Conservation (phyloP, 2,797 vertebrate species). For the Paguma larvata region DNA sequence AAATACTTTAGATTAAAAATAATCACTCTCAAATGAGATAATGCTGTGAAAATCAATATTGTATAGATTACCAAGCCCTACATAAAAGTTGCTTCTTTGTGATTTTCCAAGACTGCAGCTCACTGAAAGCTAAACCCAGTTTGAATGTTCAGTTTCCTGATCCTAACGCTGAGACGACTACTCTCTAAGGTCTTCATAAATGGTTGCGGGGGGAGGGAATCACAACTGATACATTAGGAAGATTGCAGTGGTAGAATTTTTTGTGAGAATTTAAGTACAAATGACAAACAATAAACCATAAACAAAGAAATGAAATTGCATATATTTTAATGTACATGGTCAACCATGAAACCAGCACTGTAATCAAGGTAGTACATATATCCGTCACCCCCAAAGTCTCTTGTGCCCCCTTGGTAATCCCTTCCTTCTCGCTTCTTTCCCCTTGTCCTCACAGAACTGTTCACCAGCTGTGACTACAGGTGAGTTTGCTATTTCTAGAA, state of each 20-base stretch:
- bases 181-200: not conserved
- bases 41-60: not conserved
- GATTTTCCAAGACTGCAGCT: not conserved
- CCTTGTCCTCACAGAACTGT: not conserved
- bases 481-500: not conserved
- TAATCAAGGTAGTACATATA: not conserved
- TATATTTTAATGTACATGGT: not conserved
- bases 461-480: not conserved
- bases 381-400: rapidly evolving
- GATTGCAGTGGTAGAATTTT: not conserved
- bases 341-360: not conserved
- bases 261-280: not conserved
- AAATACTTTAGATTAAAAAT: conserved; percentile 6
- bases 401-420: rapidly evolving
- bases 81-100: not conserved
- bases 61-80: not conserved
- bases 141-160: not conserved
- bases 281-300: not conserved
- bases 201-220: rapidly evolving
- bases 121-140: not conserved
- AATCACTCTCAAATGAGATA: not conserved
- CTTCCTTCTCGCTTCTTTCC: not conserved
- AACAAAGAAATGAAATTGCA: not conserved
- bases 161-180: not conserved
- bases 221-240: not conserved